Evolutionary conservation across 1,140 invertebrate genomes (phyloP).

Genomic region (Drosophila leontia): DNA sequence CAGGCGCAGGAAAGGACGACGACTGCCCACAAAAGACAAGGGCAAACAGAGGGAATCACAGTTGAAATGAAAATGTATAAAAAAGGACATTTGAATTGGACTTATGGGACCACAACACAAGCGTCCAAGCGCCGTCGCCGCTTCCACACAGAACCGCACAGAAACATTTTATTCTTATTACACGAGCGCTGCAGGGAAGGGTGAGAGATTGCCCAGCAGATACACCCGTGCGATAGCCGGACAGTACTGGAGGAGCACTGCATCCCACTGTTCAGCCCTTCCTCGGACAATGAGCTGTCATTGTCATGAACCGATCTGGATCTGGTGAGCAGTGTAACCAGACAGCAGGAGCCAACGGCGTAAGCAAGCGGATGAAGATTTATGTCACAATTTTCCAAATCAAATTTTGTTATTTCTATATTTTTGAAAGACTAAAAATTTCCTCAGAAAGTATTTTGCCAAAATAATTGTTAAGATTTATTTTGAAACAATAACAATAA

Average conservation of each 20-base stretch:
- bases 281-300: constrained; percentile 60
- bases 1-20: constrained; percentile 39
- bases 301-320: constrained; percentile 65
- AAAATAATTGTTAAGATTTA: background rate
- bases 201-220: constrained; percentile 41
- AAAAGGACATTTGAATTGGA: constrained; percentile 84
- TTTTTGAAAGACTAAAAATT: background rate
- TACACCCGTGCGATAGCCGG: constrained; percentile 14
- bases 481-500: no score
- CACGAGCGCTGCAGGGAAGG: constrained; percentile 45
- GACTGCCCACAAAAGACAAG: constrained; percentile 31
- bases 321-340: constrained; percentile 36
- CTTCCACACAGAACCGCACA: constrained; percentile 32
- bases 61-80: constrained; percentile 84
- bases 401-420: background rate
- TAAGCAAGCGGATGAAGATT: background rate
- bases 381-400: background rate
- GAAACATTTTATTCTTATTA: constrained; percentile 82
- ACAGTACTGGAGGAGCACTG: constrained; percentile 24
- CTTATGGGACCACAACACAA: constrained; percentile 81
- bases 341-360: constrained; percentile 13
- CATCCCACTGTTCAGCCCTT: constrained; percentile 52
- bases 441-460: background rate
- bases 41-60: constrained; percentile 71
- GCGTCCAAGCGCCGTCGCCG: constrained; percentile 25